Evolutionary conservation across 2,797 vertebrate genomes (phyloP), one percentile per base, ranked within the genome.

Genomic region (Fratercula arctica): DNA sequence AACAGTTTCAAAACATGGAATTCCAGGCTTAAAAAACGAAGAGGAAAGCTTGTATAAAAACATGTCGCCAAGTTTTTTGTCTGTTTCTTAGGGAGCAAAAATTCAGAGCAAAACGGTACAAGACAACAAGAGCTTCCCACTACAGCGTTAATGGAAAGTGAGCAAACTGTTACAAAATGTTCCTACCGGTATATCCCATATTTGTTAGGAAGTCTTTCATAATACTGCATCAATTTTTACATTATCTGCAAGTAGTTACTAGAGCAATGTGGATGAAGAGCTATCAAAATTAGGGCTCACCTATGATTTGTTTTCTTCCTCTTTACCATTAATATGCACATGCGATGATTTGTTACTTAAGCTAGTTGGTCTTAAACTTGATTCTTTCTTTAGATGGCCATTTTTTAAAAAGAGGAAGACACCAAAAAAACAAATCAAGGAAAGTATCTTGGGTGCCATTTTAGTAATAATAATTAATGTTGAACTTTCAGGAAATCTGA

Each of bases 1-100:
- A 96, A 53, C 51, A 64, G 45, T 94, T 94, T 91, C 75, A 80
- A 93, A 93, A 87, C 45, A n/a, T 31, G 87, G 64, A 63, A 46
- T 89, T 88, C 57, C 74, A 95, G 90, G 41, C 78, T 89, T 69
- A 41, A 45, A 93, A 93, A 87, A 59, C 4, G 6, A 85, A 70
- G 83, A 72, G 67, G 66, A 84, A 78, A 68, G 43, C 67, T 64
- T 82, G 46, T 68, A 57, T 75, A 68, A 79, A 95, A 91, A 29
- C 57, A 39, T 2, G 0, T 80, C 2, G 3, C 80, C 39, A 46
- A 54, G 56, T 24, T 87, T 76, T 77, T n/a, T 41, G n/a, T 39
- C 89, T 57, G 46, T 63, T 85, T 81, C 53, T 74, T n/a, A 35
- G 48, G 69, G 61, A 95, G 83, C 54, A 83, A 83, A 89, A 83